Base-by-base conservation (phyloP, 2,888 invertebrate species). In the Encarsia formosa region DNA sequence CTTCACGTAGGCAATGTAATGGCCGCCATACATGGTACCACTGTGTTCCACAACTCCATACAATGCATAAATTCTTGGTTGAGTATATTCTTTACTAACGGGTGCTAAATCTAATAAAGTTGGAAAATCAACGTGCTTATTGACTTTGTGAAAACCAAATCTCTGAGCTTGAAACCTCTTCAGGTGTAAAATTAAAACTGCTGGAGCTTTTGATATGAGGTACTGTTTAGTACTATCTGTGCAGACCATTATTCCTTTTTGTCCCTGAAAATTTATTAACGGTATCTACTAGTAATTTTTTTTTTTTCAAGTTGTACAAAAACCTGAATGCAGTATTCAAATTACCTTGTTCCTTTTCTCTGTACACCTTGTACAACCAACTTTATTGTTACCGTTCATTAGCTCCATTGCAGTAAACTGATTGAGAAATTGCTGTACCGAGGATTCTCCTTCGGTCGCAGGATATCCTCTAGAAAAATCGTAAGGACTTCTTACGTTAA, bases 41-140 rank as follows among this genome's bases (percentile, higher is more conserved):
- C 88, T 87, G 70, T 99, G 98, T 68, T 93, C 94, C 3, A 98
- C 96, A 1, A 99, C 86, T 0, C 95, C 98, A 66, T 95, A 99
- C 46, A 99, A 77, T 0, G 92, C 86, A 73, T 98, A 98, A 23
- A 91, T 74, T 44, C 62, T 65, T 63, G 80, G 79, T 52, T 80
- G 79, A 34, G 78, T 77, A 39, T 80, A 74, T 54, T 79, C 77
- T 50, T 90, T 87, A 70, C 94, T 94, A 74, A 91, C 95, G 5
- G 96, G 93, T 20, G 94, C 89, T 52, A 98, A 75, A 70, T 98
- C 93, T 45, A 98, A 75, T 0, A 88, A 67, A 40, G 85, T 79
- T 0, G 94, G 91, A 71, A 97, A 99, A 61, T 85, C 86, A 0
- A 98, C 94, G 61, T 86, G 87, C 56, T 88, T 86, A 9, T 86